Conservation (phyloP, 2,888 invertebrate genomes). For the Meandrusa payeni region DNA sequence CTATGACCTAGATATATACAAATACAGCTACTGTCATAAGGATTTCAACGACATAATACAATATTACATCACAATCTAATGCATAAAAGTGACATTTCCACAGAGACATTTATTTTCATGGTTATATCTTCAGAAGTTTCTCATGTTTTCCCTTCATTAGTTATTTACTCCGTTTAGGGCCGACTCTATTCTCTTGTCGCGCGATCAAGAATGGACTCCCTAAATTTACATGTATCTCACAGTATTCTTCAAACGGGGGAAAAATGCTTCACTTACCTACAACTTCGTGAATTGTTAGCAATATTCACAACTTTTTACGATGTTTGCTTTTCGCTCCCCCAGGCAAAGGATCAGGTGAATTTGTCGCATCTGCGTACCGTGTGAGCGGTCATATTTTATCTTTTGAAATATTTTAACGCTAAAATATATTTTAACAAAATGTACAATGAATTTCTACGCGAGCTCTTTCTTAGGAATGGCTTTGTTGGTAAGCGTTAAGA, state of each 20-base stretch:
- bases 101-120: conserved; percentile 15
- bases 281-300: conserved; percentile 58
- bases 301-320: conserved; percentile 65
- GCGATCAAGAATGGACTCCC: conserved; percentile 30
- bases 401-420: conserved; percentile 34
- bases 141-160: conserved; percentile 33
- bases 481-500: not conserved
- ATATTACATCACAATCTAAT: conserved; percentile 4
- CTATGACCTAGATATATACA: no score
- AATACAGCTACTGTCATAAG: not conserved
- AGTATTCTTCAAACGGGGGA: conserved; percentile 47
- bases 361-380: conserved; percentile 61
- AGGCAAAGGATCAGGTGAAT: conserved; percentile 53
- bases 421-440: conserved; percentile 22
- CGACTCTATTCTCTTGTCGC: conserved; percentile 25
- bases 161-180: conserved; percentile 31
- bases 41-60: not conserved
- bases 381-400: conserved; percentile 53
- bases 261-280: conserved; percentile 49
- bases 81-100: not conserved
- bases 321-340: conserved; percentile 52
- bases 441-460: conserved; percentile 21
- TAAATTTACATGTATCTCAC: conserved; percentile 40
- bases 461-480: conserved; percentile 6
- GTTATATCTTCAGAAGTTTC: conserved; percentile 23